Conservation (phyloP, 2,888 invertebrate species). For the Standfussiana lucernea region DNA sequence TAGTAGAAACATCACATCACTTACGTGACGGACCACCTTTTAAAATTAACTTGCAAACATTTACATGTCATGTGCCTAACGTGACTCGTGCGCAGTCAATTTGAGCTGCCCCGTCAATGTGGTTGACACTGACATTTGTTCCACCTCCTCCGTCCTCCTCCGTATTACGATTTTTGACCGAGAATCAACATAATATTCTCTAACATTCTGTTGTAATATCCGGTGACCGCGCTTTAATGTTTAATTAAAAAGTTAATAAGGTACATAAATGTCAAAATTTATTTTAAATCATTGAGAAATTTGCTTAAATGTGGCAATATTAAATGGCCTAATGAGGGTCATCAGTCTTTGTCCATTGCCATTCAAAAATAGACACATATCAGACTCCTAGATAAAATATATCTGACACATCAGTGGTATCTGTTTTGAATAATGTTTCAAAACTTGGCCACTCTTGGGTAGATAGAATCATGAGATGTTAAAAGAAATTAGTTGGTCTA, state of each 20-base stretch:
- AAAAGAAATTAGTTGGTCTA: neutral
- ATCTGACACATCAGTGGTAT: neutral
- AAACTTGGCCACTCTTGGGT: neutral
- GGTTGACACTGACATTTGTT: slow-evolving; percentile 66
- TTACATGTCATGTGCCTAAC: slow-evolving; percentile 33
- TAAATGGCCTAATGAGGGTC: slow-evolving; percentile 5
- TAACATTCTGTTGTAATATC: slow-evolving; percentile 54
- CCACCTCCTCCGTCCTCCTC: slow-evolving; percentile 29
- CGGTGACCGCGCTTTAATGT: slow-evolving; percentile 48
- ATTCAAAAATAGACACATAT: neutral
- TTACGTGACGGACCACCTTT: slow-evolving; percentile 6
- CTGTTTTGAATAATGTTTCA: neutral
- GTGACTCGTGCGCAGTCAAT: slow-evolving; percentile 67
- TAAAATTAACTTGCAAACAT: slow-evolving; percentile 25
- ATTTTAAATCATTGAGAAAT: slow-evolving; percentile 43
- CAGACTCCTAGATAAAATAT: neutral
- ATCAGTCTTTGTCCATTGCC: slow-evolving; percentile 11
- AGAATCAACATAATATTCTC: slow-evolving; percentile 32
- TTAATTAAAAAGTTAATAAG: slow-evolving; percentile 57
- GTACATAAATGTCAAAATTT: slow-evolving; percentile 57
- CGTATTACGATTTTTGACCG: slow-evolving; percentile 19
- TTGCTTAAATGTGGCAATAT: slow-evolving; percentile 30
- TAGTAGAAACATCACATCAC: neutral
- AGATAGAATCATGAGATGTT: neutral
- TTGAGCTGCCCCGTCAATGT: slow-evolving; percentile 66